These are phyloP conservation scores for Galerucella pusilla DNA, from an alignment of 2,888 invertebrate species.

Conservation along the genomic window DNA sequence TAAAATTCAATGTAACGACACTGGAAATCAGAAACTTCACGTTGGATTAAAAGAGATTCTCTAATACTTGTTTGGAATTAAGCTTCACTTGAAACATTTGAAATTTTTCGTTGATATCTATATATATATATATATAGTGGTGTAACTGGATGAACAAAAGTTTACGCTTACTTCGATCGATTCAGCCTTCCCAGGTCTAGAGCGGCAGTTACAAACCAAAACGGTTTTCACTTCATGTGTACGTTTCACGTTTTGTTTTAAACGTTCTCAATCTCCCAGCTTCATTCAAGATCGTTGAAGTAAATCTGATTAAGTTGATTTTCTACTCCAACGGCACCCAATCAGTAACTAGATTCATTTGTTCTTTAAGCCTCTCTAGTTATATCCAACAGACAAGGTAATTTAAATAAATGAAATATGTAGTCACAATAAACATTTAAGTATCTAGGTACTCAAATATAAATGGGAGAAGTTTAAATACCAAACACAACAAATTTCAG, in stretches of 20 bases:
- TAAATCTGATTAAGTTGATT: slow-evolving; percentile 44
- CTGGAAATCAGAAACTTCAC: slow-evolving; percentile 1
- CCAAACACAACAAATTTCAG: too few relatives aligned
- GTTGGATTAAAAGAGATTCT: not conserved
- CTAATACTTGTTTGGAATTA: not conserved
- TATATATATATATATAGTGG: slow-evolving; percentile 31
- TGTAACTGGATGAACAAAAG: slow-evolving; percentile 53
- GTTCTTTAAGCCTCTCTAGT: slow-evolving; percentile 2
- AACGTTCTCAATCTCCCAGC: slow-evolving; percentile 38
- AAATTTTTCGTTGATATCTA: slow-evolving; percentile 13
- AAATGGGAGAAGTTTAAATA: too few relatives aligned
- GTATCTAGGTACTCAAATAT: too few relatives aligned
- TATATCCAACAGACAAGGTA: not conserved
- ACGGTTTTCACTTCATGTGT: slow-evolving; percentile 46
- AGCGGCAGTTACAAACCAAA: slow-evolving; percentile 28
- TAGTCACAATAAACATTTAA: too few relatives aligned
- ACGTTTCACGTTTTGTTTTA: slow-evolving; percentile 47
- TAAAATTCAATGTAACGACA: not conserved
- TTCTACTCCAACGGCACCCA: slow-evolving; percentile 26
- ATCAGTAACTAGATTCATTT: slow-evolving; percentile 13
- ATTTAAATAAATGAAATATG: not conserved
- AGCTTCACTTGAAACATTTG: not conserved
- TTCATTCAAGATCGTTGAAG: slow-evolving; percentile 42
- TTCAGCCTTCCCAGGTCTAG: slow-evolving; percentile 59
- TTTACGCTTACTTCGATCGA: slow-evolving; percentile 55